Conservation (phyloP, 1,140 invertebrate genomes). For the Belonocnema kinseyi region DNA sequence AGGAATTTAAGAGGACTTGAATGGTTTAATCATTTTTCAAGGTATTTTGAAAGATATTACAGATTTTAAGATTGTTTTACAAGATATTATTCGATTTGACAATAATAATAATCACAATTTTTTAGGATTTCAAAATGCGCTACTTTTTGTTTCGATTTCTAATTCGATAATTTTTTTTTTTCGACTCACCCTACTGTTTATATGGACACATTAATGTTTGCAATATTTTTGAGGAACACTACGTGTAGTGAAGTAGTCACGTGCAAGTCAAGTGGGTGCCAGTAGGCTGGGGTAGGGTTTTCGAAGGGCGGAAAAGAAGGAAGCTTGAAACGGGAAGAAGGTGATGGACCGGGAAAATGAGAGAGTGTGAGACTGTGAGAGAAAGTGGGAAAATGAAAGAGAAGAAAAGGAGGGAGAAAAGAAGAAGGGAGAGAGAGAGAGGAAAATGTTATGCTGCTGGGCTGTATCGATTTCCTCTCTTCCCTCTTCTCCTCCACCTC, state of each 20-base stretch:
- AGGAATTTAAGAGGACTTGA: no score
- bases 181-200: neutral
- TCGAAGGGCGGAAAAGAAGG: neutral
- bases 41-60: no score
- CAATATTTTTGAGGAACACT: neutral
- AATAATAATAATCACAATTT: no score
- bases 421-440: constrained; percentile 46
- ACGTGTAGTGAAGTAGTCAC: constrained; percentile 27
- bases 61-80: no score
- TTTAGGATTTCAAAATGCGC: no score
- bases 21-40: no score
- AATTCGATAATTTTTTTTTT: no score
- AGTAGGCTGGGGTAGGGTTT: constrained; percentile 35
- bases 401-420: constrained; percentile 38
- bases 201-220: neutral
- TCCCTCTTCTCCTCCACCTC: constrained; percentile 46
- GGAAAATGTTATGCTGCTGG: constrained; percentile 55
- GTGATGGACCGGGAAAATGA: neutral
- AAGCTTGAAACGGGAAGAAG: neutral
- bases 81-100: no score
- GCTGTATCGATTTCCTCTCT: constrained; percentile 68
- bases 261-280: constrained; percentile 13
- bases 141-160: no score
- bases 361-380: constrained; percentile 5
- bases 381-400: constrained; percentile 36